phyloP scores from a whole-genome alignment of 2,797 vertebrate species.

The Petrocephalus sullivani region DNA sequence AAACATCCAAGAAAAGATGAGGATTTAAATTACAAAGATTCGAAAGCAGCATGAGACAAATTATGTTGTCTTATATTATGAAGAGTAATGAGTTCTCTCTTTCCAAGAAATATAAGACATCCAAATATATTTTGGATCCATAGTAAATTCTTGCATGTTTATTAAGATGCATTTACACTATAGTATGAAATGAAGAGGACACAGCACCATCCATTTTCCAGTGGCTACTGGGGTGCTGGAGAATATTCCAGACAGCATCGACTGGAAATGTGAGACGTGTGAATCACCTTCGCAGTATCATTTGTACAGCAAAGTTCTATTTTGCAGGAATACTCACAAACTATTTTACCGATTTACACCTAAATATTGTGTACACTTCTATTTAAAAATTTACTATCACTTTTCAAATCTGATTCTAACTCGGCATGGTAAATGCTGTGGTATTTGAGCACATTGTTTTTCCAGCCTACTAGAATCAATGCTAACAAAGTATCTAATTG shows the following conservation, averaged over 20 bases:
- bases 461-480: not conserved
- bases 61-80: not conserved
- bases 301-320: not conserved
- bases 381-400: not conserved
- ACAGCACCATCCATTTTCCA: not conserved
- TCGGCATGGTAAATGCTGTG: not conserved
- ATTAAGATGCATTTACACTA: not conserved
- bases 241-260: not conserved
- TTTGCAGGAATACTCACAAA: not conserved
- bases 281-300: not conserved
- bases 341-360: not conserved
- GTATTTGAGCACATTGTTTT: not conserved
- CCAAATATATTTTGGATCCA: not conserved
- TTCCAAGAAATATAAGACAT: not conserved
- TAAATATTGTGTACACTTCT: not conserved
- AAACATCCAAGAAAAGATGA: not conserved
- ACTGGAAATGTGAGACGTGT: not conserved
- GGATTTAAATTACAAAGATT: not conserved
- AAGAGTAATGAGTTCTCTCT: not conserved
- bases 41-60: not conserved
- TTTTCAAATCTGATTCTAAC: not conserved
- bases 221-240: not conserved
- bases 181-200: not conserved
- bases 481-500: conserved; percentile 3
- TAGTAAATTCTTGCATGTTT: not conserved